Evolutionary conservation across 2,113 vertebrate genomes (phyloP).

Genomic region (Muntiacus muntjak): DNA sequence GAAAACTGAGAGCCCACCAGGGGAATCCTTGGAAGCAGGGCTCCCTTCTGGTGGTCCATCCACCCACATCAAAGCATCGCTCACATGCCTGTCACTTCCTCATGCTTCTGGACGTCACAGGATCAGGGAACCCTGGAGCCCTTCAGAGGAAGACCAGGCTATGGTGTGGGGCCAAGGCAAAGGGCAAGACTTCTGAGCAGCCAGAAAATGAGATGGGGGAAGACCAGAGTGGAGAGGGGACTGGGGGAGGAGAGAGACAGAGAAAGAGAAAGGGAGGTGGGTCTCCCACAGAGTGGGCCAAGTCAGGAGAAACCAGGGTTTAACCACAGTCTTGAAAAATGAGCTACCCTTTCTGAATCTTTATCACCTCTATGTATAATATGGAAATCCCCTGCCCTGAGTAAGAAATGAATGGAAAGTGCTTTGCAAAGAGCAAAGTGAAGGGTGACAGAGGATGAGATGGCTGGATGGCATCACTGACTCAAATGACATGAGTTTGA

Average conservation of each 20-base stretch:
- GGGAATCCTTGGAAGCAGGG: accelerated
- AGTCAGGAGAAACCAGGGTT: not conserved
- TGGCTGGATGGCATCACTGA: not conserved
- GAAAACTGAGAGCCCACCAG: accelerated
- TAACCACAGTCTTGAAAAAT: not conserved
- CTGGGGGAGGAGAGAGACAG: too few relatives aligned
- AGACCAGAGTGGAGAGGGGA: not conserved
- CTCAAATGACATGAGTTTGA: not conserved
- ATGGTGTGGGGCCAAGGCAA: not conserved
- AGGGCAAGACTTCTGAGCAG: not conserved
- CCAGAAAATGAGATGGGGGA: not conserved
- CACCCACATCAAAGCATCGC: accelerated
- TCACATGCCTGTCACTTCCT: not conserved
- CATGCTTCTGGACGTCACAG: accelerated
- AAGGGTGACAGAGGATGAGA: not conserved
- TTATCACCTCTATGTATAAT: not conserved
- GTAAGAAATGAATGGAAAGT: not conserved
- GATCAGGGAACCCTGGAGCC: not conserved
- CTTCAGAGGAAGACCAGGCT: not conserved
- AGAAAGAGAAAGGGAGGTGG: not conserved
- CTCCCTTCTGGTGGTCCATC: not conserved
- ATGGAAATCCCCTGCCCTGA: not conserved
- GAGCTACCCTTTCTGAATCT: not conserved
- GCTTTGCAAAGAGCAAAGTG: not conserved
- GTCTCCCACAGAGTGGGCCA: accelerated